Base-by-base conservation (phyloP, 2,113 vertebrate genomes). In the Raphicerus campestris region DNA sequence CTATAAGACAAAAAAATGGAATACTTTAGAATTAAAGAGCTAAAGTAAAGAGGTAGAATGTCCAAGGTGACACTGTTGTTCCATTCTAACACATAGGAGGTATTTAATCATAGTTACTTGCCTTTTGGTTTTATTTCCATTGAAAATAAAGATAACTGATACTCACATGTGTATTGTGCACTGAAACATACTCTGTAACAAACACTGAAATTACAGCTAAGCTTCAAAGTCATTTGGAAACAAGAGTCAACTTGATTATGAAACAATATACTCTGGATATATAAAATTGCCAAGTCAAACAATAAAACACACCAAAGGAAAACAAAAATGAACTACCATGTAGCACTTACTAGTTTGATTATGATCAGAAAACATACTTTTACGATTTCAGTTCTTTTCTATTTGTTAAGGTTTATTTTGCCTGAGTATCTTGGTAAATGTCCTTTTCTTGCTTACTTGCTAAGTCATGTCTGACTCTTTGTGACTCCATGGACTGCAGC, bases 21-120 rank as follows among this genome's bases (percentile, higher is more conserved):
- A 87, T 95, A 47, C 42, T 92, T 95, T 28, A 87, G 35, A 96
- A 90, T 94, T 87, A 80, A 93, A 58, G 77, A 89, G 78, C 89
- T 90, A 56, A 95, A 75, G 24, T 77, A 13, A 75, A 32, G 80
- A 94, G 26, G 26, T 60, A 32, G 89, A 89, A 81, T 55, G n/a
- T 94, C n/a, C 66, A 82, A 55, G 75, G 73, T 61, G n/a, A 90
- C 87, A 32, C 32, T 83, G 16, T 93, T 84, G 26, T 96, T 91
- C 26, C 30, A 49, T 96, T 89, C 35, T 84, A 95, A 94, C 91
- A 77, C 14, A 51, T n/a, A 56, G 58, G 19, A 89, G 82, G 61
- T 87, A 89, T 80, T 75, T 75, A 75, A 42, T 70, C 26, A 82
- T 19, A 96, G 45, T 70, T 83, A 63, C 9, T 89, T 93, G 26